Percentiles rank a stretch among this genome's conserved stretches.
phyloP scores from a whole-genome alignment of 1,140 invertebrate species.

The Drosophila santomea region DNA sequence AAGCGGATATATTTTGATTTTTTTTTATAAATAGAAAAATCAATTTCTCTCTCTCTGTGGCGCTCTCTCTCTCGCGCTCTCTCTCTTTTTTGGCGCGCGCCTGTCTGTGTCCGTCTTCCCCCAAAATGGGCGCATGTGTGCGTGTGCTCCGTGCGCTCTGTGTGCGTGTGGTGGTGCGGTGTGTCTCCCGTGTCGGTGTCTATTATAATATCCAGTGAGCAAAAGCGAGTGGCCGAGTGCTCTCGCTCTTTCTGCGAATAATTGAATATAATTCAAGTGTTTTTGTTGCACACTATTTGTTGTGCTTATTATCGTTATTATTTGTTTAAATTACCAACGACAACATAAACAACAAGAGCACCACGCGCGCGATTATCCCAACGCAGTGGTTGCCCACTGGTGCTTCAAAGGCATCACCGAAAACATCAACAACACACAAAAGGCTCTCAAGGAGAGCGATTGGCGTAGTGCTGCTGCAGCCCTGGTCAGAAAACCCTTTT shows the following conservation, averaged over 20 bases:
- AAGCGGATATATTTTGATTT: slow-evolving; percentile 82
- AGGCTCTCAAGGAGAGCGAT: slow-evolving; percentile 19
- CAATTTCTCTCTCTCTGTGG: slow-evolving; percentile 72
- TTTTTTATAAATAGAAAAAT: slow-evolving; percentile 84
- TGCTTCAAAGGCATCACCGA: slow-evolving; percentile 11
- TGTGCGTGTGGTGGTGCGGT: background rate
- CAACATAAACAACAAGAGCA: slow-evolving; percentile 28
- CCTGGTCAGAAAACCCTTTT: slow-evolving; percentile 73
- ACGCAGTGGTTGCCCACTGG: background rate
- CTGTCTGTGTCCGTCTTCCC: slow-evolving; percentile 10
- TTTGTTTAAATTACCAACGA: slow-evolving; percentile 78
- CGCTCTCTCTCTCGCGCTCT: slow-evolving; percentile 15
- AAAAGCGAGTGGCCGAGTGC: slow-evolving; percentile 34
- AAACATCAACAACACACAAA: slow-evolving; percentile 29
- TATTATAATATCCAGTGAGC: slow-evolving; percentile 66
- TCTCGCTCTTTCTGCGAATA: slow-evolving; percentile 54
- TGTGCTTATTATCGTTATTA: slow-evolving; percentile 77
- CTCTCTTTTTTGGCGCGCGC: slow-evolving; percentile 40
- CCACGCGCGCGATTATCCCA: slow-evolving; percentile 20
- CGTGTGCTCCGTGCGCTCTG: slow-evolving; percentile 1
- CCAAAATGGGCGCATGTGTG: slow-evolving; percentile 26
- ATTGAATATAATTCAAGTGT: slow-evolving; percentile 82
- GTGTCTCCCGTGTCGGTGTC: slow-evolving; percentile 44
- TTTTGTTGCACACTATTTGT: slow-evolving; percentile 77
- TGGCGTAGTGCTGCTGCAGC: slow-evolving; percentile 40